A percentile compares a stretch with the other conserved stretches of the same genome.
Conservation (phyloP, 2,797 vertebrate genomes). For the Pseudopleuronectes americanus region DNA sequence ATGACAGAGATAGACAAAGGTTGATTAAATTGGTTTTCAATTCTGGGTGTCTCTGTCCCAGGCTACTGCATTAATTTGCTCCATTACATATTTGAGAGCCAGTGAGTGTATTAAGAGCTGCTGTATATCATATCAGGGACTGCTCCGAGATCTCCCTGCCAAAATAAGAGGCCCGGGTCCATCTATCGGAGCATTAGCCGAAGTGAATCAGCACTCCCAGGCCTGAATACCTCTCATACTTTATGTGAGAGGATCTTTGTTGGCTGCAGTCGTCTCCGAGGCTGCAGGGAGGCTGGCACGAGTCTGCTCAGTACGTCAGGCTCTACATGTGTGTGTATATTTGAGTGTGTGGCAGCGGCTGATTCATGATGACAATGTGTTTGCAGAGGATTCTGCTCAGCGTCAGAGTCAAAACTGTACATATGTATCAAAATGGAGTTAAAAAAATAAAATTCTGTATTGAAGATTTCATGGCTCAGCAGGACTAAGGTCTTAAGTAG, state of each 20-base stretch:
- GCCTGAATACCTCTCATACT: slow-evolving; percentile 44
- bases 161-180: slow-evolving; percentile 62
- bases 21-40: slow-evolving; percentile 84
- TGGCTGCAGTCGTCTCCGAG: slow-evolving; percentile 6
- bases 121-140: slow-evolving; percentile 80
- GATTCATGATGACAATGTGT: slow-evolving; percentile 15
- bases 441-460: background rate
- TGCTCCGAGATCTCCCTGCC: slow-evolving; percentile 63
- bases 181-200: slow-evolving; percentile 63
- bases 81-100: slow-evolving; percentile 79
- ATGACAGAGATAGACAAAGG: slow-evolving; percentile 74
- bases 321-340: slow-evolving; percentile 3
- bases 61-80: slow-evolving; percentile 80
- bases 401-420: slow-evolving; percentile 21
- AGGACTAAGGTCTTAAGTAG: slow-evolving; percentile 16
- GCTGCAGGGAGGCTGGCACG: slow-evolving; percentile 14
- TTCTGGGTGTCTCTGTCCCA: slow-evolving; percentile 76
- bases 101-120: slow-evolving; percentile 82
- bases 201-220: slow-evolving; percentile 66
- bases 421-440: background rate
- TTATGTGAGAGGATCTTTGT: slow-evolving; percentile 51
- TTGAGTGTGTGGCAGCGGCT: slow-evolving; percentile 2
- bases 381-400: slow-evolving; percentile 16
- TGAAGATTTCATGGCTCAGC: slow-evolving; percentile 22
- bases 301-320: slow-evolving; percentile 13